Base-by-base conservation (phyloP, 2,888 invertebrate species). In the Aspidiotus destructor region DNA sequence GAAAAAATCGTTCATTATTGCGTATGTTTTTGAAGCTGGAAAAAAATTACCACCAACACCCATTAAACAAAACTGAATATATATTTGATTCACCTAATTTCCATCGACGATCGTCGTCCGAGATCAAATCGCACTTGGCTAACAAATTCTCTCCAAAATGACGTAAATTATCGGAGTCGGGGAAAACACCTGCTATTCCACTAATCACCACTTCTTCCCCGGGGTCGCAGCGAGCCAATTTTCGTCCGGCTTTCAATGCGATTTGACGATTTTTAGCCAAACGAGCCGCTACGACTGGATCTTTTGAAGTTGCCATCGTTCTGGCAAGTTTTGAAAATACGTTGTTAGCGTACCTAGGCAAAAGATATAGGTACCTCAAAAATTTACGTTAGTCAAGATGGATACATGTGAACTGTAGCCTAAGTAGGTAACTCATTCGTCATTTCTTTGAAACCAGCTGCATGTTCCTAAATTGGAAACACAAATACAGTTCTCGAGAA, bases 71-170 rank as follows among this genome's bases (percentile, higher is more conserved):
- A n/a, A 3, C 6, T 48, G 6, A n/a, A 2, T n/a, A 48, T 6
- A 28, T 28, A 28, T 28, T 28, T 28, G 28, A 58, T 71, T 72
- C 71, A 76, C 76, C 74, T 9, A 75, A 65, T 69, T 76, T 76
- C 80, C 80, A 80, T 61, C 80, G 76, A 2, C 77, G 74, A 62
- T 75, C 75, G 68, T 79, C 79, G n/a, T 72, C 76, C 8, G 78
- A 83, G 58, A 86, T 81, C 80, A 85, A 80, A 75, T 95, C 92
- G 72, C 88, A 83, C 77, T 88, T 88, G 75, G 86, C 85, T 74
- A 86, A 83, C 15, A 92, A 80, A 74, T 86, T 86, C 65, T 86
- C 79, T 74, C 82, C 79, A 58, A 91, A 85, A 72, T 89, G 85
- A 62, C 82, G 78, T 68, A 91, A 82, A 73, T 86, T 86, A 71